Evolutionary conservation across 2,797 vertebrate species (phyloP).

Genomic region (Alcedo atthis): DNA sequence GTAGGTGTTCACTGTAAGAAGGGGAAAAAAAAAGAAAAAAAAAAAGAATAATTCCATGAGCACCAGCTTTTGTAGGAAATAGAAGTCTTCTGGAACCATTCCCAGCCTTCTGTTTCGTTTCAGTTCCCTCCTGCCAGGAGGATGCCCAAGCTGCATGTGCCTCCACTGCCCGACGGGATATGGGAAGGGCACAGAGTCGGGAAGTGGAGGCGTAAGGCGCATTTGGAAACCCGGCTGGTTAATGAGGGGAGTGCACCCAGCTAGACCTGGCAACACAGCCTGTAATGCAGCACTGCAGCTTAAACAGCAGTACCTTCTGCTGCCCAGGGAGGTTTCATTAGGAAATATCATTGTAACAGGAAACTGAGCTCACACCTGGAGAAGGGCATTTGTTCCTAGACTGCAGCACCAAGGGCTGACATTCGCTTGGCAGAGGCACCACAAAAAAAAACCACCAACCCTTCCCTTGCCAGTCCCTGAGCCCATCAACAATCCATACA

Average conservation of each 20-base stretch:
- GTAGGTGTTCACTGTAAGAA: constrained; percentile 92
- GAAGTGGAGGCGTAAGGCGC: not conserved
- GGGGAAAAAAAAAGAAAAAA: not conserved
- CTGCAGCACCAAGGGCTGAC: not conserved
- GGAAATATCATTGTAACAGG: not conserved
- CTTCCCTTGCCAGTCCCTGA: not conserved
- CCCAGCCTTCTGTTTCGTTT: not conserved
- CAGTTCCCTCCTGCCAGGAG: not conserved
- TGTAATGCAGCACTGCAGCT: not conserved
- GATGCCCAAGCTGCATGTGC: rapidly evolving
- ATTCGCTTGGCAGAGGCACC: not conserved
- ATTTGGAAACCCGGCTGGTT: not conserved
- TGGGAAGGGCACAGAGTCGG: not conserved
- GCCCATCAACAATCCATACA: rapidly evolving
- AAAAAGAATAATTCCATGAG: not conserved
- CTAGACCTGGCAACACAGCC: not conserved
- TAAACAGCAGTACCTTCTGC: not conserved
- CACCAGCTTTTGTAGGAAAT: not conserved
- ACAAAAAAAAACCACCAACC: not conserved
- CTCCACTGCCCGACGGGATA: rapidly evolving
- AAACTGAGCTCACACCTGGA: not conserved
- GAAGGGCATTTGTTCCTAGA: not conserved
- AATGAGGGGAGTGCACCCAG: not conserved
- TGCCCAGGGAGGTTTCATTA: not conserved
- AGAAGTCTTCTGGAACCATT: not conserved